A percentile compares a stretch with the other conserved stretches of the same genome.
Evolutionary conservation across 2,888 invertebrate genomes (phyloP).

Genomic region (Amiota minor): DNA sequence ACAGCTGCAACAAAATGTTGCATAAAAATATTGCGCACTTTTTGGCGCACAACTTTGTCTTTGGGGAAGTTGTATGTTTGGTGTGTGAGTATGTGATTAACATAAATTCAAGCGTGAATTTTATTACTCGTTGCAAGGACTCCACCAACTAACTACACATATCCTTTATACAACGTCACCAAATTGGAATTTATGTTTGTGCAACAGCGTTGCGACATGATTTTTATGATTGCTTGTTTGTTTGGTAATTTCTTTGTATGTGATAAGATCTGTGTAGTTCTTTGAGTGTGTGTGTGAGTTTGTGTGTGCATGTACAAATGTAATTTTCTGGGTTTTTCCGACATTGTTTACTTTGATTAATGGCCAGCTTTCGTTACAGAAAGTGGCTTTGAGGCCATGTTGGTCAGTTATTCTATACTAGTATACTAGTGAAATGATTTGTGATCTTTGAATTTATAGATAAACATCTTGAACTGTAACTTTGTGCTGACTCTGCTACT

Average conservation of each 20-base stretch:
- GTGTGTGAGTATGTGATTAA: conserved; percentile 37
- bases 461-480: too few species aligned
- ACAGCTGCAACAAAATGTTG: conserved; percentile 36
- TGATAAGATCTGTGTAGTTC: too few species aligned
- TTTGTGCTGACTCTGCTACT: too few species aligned
- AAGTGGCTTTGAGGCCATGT: neutral
- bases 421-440: too few species aligned
- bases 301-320: too few species aligned
- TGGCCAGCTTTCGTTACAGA: conserved; percentile 19
- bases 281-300: too few species aligned
- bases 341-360: conserved; percentile 18
- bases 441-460: too few species aligned
- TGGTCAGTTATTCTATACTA: too few species aligned
- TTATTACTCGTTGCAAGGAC: neutral
- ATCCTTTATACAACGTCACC: too few species aligned
- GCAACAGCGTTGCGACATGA: conserved; percentile 15
- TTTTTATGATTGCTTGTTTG: conserved; percentile 1
- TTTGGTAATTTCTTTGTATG: neutral
- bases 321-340: neutral
- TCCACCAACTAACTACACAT: neutral
- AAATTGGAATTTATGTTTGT: conserved; percentile 1
- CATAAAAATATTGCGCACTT: conserved; percentile 58
- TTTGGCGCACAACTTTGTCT: conserved; percentile 46
- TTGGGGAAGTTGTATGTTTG: conserved; percentile 45
- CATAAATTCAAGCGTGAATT: conserved; percentile 39